A percentile compares a stretch with the other conserved stretches of the same genome.
Evolutionary conservation across 2,797 vertebrate species (phyloP).

Genomic region (Parambassis ranga): DNA sequence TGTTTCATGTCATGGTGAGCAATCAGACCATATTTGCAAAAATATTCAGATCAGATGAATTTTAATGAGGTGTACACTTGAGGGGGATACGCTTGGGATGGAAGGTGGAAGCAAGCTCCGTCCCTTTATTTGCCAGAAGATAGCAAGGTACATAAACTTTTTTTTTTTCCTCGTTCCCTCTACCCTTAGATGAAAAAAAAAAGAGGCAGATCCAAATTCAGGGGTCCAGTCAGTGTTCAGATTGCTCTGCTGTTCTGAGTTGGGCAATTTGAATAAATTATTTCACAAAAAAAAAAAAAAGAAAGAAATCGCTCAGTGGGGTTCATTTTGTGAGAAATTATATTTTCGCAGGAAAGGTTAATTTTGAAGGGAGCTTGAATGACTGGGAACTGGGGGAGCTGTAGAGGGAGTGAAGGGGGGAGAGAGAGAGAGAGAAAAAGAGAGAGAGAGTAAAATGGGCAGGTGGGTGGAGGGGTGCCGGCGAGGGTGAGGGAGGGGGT

Average conservation of each 20-base stretch:
- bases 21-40: constrained; percentile 99
- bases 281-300: constrained; percentile 76
- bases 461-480: constrained; percentile 77
- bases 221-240: constrained; percentile 95
- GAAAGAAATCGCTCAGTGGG: constrained; percentile 89
- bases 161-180: constrained; percentile 53
- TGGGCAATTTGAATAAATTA: constrained; percentile 99
- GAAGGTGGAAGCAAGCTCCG: constrained; percentile 72
- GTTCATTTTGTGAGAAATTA: constrained; percentile 99
- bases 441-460: constrained; percentile 25
- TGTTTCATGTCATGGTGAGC: constrained; percentile 94
- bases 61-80: constrained; percentile 98
- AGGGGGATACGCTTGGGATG: constrained; percentile 83
- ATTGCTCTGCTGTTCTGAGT: constrained; percentile 99
- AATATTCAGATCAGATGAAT: constrained; percentile 99
- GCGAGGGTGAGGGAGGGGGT: constrained; percentile 80
- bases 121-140: constrained; percentile 98
- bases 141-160: constrained; percentile 97
- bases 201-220: constrained; percentile 85
- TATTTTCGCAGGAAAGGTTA: constrained; percentile 99
- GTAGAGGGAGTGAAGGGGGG: constrained; percentile 87
- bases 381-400: constrained; percentile 92
- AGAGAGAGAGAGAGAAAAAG: constrained; percentile 64
- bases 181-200: constrained; percentile 46
- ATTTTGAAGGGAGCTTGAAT: constrained; percentile 99